A percentile compares a stretch with the other conserved stretches of the same genome.
These are phyloP conservation scores for Catharus ustulatus DNA, from an alignment of 2,797 vertebrate species.

Conservation along the genomic window DNA sequence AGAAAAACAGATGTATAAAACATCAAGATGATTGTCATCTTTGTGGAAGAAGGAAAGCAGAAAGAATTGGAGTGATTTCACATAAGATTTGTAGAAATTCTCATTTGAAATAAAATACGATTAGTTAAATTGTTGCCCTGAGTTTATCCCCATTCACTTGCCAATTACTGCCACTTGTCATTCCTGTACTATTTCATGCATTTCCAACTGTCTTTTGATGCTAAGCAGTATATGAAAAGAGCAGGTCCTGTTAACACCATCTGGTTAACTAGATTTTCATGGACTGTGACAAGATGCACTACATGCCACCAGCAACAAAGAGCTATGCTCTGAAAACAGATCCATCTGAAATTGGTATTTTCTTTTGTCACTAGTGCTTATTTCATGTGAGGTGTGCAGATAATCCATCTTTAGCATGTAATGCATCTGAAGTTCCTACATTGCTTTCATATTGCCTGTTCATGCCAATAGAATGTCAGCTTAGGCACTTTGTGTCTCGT, in stretches of 20 bases:
- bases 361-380: not conserved
- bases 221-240: not conserved
- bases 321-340: not conserved
- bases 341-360: not conserved
- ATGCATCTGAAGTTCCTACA: not conserved
- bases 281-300: not conserved
- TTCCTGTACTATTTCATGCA: not conserved
- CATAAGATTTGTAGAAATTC: not conserved
- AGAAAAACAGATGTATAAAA: not conserved
- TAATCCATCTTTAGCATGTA: not conserved
- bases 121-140: not conserved
- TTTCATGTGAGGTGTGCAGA: not conserved
- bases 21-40: not conserved
- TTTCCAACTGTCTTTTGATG: not conserved
- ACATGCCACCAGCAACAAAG: not conserved
- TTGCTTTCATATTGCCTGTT: slow-evolving; percentile 9
- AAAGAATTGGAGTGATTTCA: not conserved
- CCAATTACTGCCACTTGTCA: not conserved
- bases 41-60: not conserved
- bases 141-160: not conserved
- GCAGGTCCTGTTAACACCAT: not conserved
- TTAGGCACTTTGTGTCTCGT: slow-evolving; percentile 28
- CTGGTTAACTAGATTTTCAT: not conserved
- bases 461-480: slow-evolving; percentile 45
- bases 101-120: not conserved